Evolutionary conservation across 2,888 invertebrate species (phyloP).

Genomic region (Yponomeuta sedellus): DNA sequence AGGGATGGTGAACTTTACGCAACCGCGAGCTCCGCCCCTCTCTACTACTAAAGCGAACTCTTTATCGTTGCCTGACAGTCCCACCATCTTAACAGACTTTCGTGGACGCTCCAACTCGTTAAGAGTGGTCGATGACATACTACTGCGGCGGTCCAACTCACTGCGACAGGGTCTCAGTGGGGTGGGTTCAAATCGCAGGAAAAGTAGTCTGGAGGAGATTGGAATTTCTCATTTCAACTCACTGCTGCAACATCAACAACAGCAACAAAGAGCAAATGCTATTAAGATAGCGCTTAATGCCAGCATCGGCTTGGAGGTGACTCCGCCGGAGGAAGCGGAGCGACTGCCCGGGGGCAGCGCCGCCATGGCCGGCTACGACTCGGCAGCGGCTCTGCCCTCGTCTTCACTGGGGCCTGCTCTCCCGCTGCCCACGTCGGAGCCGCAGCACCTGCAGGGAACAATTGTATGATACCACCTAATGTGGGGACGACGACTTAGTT

Average conservation of each 20-base stretch:
- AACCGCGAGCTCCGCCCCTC: conserved; percentile 84
- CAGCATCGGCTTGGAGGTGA: conserved; percentile 89
- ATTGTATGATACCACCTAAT: conserved; percentile 97
- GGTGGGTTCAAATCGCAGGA: conserved; percentile 81
- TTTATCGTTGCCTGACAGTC: conserved; percentile 91
- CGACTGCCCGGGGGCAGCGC: conserved; percentile 53
- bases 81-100: conserved; percentile 86
- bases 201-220: conserved; percentile 91
- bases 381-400: conserved; percentile 58
- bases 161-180: conserved; percentile 87
- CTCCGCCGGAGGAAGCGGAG: conserved; percentile 80
- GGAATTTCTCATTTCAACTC: conserved; percentile 88
- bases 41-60: conserved; percentile 92
- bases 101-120: conserved; percentile 91
- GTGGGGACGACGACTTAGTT: conserved; percentile 92
- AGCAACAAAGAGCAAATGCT: conserved; percentile 79
- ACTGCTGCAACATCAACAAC: conserved; percentile 74
- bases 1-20: conserved; percentile 78
- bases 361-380: conserved; percentile 70
- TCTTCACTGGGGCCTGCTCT: conserved; percentile 48
- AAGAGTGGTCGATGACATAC: conserved; percentile 89
- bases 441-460: conserved; percentile 90
- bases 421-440: conserved; percentile 68
- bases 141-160: conserved; percentile 89
- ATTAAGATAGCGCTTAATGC: conserved; percentile 91